Percentiles rank a stretch among this genome's conserved stretches.
phyloP scores from a whole-genome alignment of 2,113 vertebrate genomes.

The Neotragus moschatus region DNA sequence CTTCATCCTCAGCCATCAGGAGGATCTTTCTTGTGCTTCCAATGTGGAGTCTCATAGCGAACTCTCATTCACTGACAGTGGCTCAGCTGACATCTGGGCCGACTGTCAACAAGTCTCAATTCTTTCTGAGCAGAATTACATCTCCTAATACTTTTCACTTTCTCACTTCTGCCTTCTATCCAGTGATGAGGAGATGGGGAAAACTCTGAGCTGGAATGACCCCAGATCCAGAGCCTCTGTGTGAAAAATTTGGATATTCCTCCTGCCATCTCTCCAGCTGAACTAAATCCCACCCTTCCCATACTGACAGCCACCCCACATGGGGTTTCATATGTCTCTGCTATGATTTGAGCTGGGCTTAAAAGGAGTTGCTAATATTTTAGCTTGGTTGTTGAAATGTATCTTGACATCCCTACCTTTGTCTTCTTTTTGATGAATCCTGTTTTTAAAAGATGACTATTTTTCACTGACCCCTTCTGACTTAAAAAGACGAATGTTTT shows the following conservation, averaged over 20 bases:
- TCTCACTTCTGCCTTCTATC: background rate
- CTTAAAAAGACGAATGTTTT: background rate
- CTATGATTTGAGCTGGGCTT: background rate
- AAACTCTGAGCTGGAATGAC: background rate
- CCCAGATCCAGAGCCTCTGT: background rate
- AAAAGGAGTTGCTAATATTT: background rate
- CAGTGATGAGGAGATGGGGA: background rate
- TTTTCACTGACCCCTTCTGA: background rate
- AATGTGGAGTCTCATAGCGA: background rate
- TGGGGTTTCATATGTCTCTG: background rate
- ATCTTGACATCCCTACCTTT: background rate
- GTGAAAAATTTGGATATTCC: background rate
- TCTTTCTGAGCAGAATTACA: background rate
- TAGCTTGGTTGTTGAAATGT: background rate
- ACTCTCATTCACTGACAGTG: background rate
- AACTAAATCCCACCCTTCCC: fast-evolving
- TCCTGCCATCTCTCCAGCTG: background rate
- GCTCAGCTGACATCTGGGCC: background rate
- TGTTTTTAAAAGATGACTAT: background rate
- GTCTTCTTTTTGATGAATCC: background rate
- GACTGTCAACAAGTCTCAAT: background rate
- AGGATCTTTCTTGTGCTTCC: background rate
- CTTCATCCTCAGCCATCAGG: background rate
- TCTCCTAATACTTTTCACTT: background rate
- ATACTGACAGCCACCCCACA: fast-evolving